phyloP scores from a whole-genome alignment of 2,113 vertebrate species.

The Callionymus lyra region DNA sequence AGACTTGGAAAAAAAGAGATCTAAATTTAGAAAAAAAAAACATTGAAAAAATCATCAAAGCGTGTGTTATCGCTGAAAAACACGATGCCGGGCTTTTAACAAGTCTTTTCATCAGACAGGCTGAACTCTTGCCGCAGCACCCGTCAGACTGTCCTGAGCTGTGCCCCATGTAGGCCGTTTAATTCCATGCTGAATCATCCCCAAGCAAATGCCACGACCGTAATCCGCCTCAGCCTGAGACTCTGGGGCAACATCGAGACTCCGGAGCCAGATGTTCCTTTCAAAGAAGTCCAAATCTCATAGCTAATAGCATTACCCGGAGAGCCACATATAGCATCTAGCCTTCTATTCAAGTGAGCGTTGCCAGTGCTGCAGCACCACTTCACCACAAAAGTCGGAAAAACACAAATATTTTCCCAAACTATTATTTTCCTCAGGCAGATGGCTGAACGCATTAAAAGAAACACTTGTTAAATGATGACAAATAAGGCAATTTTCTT shows the following conservation, averaged over 20 bases:
- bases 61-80: conserved; percentile 24
- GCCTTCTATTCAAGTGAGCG: conserved; percentile 26
- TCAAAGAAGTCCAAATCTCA: conserved; percentile 43
- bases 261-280: conserved; percentile 53
- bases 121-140: conserved; percentile 22
- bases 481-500: too few relatives aligned
- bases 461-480: too few relatives aligned
- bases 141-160: conserved; percentile 30
- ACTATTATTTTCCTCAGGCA: too few relatives aligned
- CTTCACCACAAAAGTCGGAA: conserved; percentile 1
- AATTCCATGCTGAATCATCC: conserved; percentile 55
- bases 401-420: neutral
- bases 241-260: conserved; percentile 39
- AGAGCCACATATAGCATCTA: conserved; percentile 34
- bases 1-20: too few relatives aligned
- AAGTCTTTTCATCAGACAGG: conserved; percentile 19
- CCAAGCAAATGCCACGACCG: conserved; percentile 41
- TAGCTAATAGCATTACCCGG: conserved; percentile 45
- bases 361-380: conserved; percentile 9
- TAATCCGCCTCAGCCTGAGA: conserved; percentile 48
- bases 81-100: conserved; percentile 22
- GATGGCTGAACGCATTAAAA: too few relatives aligned
- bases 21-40: conserved; percentile 21
- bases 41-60: conserved; percentile 36
- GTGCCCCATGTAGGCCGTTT: conserved; percentile 38